Percentiles rank a stretch among this genome's conserved stretches.
Conservation (phyloP, 2,888 invertebrate species). For the Drosophila falleni region DNA sequence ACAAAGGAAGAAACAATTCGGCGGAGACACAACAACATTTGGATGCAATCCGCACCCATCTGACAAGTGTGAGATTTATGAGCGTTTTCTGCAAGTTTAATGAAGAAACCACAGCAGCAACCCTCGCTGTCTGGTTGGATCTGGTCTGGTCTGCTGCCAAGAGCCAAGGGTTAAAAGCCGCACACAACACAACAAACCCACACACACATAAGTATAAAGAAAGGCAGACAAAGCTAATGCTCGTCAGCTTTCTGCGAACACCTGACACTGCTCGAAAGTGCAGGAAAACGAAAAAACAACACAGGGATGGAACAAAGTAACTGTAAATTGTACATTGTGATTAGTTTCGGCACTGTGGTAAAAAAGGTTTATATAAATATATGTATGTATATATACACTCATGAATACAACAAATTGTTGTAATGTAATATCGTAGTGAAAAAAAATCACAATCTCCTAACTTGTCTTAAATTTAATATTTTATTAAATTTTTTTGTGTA, state of each 20-base stretch:
- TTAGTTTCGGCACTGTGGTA: constrained; percentile 32
- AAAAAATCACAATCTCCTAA: no score
- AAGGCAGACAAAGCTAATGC: constrained; percentile 57
- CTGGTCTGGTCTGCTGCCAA: constrained; percentile 6
- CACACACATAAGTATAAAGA: constrained; percentile 21
- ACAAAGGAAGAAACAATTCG: constrained; percentile 36
- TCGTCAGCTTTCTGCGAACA: constrained; percentile 40
- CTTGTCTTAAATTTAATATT: no score
- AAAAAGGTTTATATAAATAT: background rate
- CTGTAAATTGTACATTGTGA: constrained; percentile 24
- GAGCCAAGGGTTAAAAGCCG: constrained; percentile 45
- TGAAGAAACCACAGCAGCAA: constrained; percentile 54
- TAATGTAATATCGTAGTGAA: no score
- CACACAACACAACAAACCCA: constrained; percentile 13
- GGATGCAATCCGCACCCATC: constrained; percentile 33
- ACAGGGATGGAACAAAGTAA: constrained; percentile 35
- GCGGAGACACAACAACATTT: constrained; percentile 26
- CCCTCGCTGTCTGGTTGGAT: constrained; percentile 46
- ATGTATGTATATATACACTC: background rate
- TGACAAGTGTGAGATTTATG: constrained; percentile 50
- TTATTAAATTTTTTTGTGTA: no score
- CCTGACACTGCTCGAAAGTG: constrained; percentile 49
- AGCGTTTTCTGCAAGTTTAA: constrained; percentile 35
- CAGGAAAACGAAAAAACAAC: background rate
- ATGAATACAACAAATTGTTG: no score